phyloP scores from a whole-genome alignment of 2,888 invertebrate species.

The Phyto melanocephala region DNA sequence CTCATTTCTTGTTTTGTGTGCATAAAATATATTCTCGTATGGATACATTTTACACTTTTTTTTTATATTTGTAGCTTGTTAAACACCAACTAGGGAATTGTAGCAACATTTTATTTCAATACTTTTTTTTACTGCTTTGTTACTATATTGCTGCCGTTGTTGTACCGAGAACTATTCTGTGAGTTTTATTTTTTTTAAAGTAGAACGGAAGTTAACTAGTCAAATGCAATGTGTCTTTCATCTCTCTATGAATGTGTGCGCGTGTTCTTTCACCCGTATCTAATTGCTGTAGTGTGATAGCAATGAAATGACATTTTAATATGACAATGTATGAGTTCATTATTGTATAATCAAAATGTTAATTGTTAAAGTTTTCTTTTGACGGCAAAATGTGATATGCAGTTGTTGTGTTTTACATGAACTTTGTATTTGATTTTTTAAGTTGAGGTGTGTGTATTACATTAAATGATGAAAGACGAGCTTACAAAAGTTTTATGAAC shows the following conservation, averaged over 20 bases:
- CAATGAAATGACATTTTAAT: constrained; percentile 27
- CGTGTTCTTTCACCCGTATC: not conserved
- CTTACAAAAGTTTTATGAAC: too few species aligned
- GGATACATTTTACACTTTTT: not conserved
- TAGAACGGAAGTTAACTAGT: constrained; percentile 54
- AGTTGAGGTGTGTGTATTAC: too few species aligned
- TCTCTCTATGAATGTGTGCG: not conserved
- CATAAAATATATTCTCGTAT: not conserved
- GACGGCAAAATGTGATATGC: not conserved
- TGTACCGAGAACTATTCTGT: not conserved
- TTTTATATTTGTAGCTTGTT: not conserved
- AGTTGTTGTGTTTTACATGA: not conserved
- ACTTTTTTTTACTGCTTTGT: not conserved
- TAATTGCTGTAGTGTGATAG: not conserved
- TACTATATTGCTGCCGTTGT: not conserved
- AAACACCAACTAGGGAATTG: constrained; percentile 51
- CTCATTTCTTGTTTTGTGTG: constrained; percentile 7
- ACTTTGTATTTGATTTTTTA: not conserved
- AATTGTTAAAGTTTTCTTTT: constrained; percentile 34
- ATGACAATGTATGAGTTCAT: constrained; percentile 13
- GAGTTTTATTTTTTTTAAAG: not conserved
- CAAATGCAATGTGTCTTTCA: constrained; percentile 33
- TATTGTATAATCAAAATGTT: constrained; percentile 40
- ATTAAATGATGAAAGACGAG: too few species aligned
- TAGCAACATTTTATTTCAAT: constrained; percentile 35